Percentiles rank a stretch among this genome's conserved stretches.
Evolutionary conservation across 2,797 vertebrate species (phyloP).

Genomic region (Enteromius mattozi): DNA sequence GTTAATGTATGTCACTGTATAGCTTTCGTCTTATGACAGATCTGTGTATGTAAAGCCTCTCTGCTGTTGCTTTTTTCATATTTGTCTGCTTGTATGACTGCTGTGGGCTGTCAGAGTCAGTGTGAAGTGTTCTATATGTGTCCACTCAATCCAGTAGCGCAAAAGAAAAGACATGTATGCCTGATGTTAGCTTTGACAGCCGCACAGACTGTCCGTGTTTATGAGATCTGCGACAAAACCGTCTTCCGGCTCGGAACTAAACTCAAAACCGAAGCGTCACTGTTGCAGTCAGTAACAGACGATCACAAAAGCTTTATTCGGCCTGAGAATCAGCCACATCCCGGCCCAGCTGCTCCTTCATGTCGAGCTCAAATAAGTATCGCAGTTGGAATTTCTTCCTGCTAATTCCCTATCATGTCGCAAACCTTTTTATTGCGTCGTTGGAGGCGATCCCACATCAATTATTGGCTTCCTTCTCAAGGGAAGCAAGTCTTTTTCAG

Average conservation of each 20-base stretch:
- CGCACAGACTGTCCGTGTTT: conserved; percentile 14
- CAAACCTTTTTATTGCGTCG: conserved; percentile 51
- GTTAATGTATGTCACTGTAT: background rate
- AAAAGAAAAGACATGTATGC: background rate
- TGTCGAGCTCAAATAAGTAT: conserved; percentile 43
- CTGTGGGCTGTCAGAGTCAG: background rate
- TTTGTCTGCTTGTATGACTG: background rate
- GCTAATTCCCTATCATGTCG: conserved; percentile 53
- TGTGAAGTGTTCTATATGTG: background rate
- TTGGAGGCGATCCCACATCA: conserved; percentile 34
- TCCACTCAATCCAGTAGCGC: background rate
- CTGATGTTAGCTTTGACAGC: background rate
- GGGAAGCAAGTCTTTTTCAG: conserved; percentile 31
- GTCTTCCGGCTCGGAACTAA: conserved; percentile 23
- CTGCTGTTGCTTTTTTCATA: background rate
- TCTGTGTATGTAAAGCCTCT: background rate
- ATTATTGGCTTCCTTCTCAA: conserved; percentile 46
- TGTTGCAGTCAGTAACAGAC: conserved; percentile 25
- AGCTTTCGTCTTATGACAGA: background rate
- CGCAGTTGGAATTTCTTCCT: conserved; percentile 48
- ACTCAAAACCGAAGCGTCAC: conserved; percentile 50
- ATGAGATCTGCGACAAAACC: conserved; percentile 47
- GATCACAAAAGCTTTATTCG: conserved; percentile 12
- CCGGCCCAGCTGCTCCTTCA: conserved; percentile 18
- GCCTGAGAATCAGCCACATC: background rate